Percentiles rank a stretch among this genome's conserved stretches.
These are phyloP conservation scores for Andrena chrysosceles DNA, from an alignment of 2,888 invertebrate genomes.

Conservation along the genomic window DNA sequence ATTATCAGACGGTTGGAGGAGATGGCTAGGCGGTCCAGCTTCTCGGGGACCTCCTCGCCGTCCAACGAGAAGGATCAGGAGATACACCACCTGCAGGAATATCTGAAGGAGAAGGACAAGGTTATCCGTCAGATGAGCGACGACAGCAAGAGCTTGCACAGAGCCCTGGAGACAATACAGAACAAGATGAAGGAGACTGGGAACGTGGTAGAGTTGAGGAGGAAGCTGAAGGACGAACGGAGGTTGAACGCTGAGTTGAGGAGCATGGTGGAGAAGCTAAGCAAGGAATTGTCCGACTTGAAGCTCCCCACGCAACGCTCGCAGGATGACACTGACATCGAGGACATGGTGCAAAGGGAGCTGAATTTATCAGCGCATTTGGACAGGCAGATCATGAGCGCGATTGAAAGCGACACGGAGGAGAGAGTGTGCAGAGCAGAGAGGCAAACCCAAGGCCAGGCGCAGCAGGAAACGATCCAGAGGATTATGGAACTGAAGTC, in stretches of 20 bases:
- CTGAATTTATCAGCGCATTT: slow-evolving; percentile 87
- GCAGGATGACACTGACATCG: slow-evolving; percentile 78
- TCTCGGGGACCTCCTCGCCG: slow-evolving; percentile 76
- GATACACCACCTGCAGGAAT: slow-evolving; percentile 86
- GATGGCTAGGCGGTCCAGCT: slow-evolving; percentile 77
- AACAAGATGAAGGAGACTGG: slow-evolving; percentile 86
- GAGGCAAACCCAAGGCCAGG: not conserved
- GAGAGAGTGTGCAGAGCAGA: slow-evolving; percentile 54
- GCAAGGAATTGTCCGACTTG: slow-evolving; percentile 74
- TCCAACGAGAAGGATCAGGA: slow-evolving; percentile 85
- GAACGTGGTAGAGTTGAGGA: slow-evolving; percentile 87
- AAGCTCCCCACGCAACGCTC: slow-evolving; percentile 65
- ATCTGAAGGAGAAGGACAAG: slow-evolving; percentile 87
- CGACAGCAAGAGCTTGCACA: slow-evolving; percentile 86
- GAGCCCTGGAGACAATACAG: slow-evolving; percentile 86
- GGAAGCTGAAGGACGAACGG: slow-evolving; percentile 86
- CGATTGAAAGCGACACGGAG: slow-evolving; percentile 85
- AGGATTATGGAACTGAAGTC: slow-evolving; percentile 59
- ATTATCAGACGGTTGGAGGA: slow-evolving; percentile 80
- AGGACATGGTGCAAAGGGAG: slow-evolving; percentile 86
- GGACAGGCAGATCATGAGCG: slow-evolving; percentile 87
- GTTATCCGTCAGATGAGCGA: slow-evolving; percentile 87
- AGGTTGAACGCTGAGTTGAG: slow-evolving; percentile 84
- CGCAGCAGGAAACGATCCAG: not conserved
- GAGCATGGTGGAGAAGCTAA: slow-evolving; percentile 81